Evolutionary conservation across 2,888 invertebrate species (phyloP).

Genomic region (Hirtodrosophila confusa): DNA sequence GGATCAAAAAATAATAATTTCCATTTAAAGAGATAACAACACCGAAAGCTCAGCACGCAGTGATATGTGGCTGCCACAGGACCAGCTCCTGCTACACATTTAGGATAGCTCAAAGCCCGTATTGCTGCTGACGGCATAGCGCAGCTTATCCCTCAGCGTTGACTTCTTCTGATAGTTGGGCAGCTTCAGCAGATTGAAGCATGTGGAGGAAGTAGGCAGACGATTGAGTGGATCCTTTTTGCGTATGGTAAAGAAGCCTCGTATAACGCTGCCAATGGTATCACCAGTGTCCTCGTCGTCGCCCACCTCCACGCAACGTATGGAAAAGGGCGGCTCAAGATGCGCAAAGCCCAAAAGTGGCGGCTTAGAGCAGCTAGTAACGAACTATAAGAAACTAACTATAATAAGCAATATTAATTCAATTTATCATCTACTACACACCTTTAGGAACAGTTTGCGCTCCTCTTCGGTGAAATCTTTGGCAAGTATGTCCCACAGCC

Average conservation of each 20-base stretch:
- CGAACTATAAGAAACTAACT: slow-evolving; percentile 86
- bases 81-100: slow-evolving; percentile 23
- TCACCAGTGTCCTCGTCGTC: slow-evolving; percentile 97
- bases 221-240: slow-evolving; percentile 97
- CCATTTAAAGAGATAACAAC: slow-evolving; percentile 34
- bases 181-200: slow-evolving; percentile 98
- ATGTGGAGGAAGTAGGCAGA: slow-evolving; percentile 99
- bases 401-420: neutral
- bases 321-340: slow-evolving; percentile 98
- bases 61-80: slow-evolving; percentile 45
- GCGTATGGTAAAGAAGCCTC: slow-evolving; percentile 98
- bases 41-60: slow-evolving; percentile 39
- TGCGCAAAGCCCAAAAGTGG: slow-evolving; percentile 98
- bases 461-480: slow-evolving; percentile 97
- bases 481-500: slow-evolving; percentile 99
- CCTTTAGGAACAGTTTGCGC: slow-evolving; percentile 96
- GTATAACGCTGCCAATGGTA: slow-evolving; percentile 94
- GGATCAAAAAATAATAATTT: slow-evolving; percentile 2
- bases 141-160: slow-evolving; percentile 96
- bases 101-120: slow-evolving; percentile 99
- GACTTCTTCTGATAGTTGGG: slow-evolving; percentile 99
- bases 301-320: slow-evolving; percentile 99
- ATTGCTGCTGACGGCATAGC: slow-evolving; percentile 98
- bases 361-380: slow-evolving; percentile 98
- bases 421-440: slow-evolving; percentile 73